Base-by-base conservation (phyloP, 1,140 invertebrate genomes). In the Drosophila sproati region DNA sequence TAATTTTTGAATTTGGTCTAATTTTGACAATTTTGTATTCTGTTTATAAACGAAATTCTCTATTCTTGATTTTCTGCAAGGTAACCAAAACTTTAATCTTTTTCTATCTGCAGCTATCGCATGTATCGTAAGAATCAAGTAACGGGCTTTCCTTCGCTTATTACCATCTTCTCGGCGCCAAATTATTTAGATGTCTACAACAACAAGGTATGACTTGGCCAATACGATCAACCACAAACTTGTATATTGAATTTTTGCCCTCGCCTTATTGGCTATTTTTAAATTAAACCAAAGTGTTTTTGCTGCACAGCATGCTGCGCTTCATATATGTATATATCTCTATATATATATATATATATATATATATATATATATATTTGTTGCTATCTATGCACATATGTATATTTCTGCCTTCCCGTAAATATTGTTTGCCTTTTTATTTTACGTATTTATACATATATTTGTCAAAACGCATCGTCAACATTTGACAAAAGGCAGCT, bases 181-280 rank as follows among this genome's bases (percentile, higher is more conserved):
- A 99, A 99, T 94, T 99, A 99, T 95, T 95, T 99, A 95, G 99
- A 99, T 95, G 99, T 99, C 82, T 99, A 99, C 94, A 99, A 99
- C 95, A 99, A 99, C 95, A 99, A 99, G 96, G 97, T 96, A 92
- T 93, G 85, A 69, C 68, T 80, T 52, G 76, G 63, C 68, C 66
- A 74, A 54, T 47, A 20, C 47, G 48, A 60, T 20, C 31, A 35
- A 66, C 51, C 52, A 29, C 51, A n/a, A 43, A 37, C 70, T 82
- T 88, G 68, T 87, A 79, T 86, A 87, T 75, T 82, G 47, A 59
- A 73, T 91, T 41, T 62, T 69, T 56, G 73, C 51, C 57, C 37
- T 68, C 63, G 63, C 43, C 48, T 29, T 54, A 47, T 43, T 43
- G 39, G 63, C 83, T 88, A 88, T 89, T 88, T 88, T 75, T 89